Evolutionary conservation across 1,140 invertebrate genomes (phyloP).

Genomic region (Drosophila rufa): DNA sequence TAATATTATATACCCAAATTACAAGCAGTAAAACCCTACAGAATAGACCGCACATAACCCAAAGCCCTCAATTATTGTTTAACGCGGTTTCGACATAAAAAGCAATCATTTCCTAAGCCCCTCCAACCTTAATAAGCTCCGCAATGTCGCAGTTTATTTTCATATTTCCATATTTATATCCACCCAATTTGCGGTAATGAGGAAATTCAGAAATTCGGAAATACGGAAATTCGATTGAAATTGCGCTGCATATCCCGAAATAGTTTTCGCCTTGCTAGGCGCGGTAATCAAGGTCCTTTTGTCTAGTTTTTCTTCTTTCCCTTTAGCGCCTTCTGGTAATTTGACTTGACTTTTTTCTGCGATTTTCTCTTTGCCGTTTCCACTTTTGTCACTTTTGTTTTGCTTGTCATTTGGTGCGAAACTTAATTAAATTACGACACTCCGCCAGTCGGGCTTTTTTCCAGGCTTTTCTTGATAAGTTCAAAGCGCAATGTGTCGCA

Average conservation of each 20-base stretch:
- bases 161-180: slow-evolving; percentile 31
- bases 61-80: slow-evolving; percentile 27
- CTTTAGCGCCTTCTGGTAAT: slow-evolving; percentile 7
- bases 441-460: slow-evolving; percentile 5
- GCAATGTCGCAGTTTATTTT: slow-evolving; percentile 18
- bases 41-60: not conserved
- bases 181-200: slow-evolving; percentile 25
- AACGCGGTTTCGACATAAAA: slow-evolving; percentile 5
- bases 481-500: slow-evolving; percentile 60
- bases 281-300: slow-evolving; percentile 35
- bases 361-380: slow-evolving; percentile 21
- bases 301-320: not conserved
- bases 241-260: slow-evolving; percentile 1
- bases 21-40: not conserved
- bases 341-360: slow-evolving; percentile 10
- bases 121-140: slow-evolving; percentile 23
- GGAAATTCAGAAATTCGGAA: slow-evolving; percentile 16
- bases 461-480: slow-evolving; percentile 25
- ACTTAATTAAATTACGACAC: slow-evolving; percentile 60
- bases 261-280: slow-evolving; percentile 1
- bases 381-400: slow-evolving; percentile 35
- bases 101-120: slow-evolving; percentile 19
- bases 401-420: slow-evolving; percentile 37
- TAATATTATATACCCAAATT: not conserved
- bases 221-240: slow-evolving; percentile 12